Base-by-base conservation (phyloP, 2,888 invertebrate species). In the Xanthostigma xanthostigma region DNA sequence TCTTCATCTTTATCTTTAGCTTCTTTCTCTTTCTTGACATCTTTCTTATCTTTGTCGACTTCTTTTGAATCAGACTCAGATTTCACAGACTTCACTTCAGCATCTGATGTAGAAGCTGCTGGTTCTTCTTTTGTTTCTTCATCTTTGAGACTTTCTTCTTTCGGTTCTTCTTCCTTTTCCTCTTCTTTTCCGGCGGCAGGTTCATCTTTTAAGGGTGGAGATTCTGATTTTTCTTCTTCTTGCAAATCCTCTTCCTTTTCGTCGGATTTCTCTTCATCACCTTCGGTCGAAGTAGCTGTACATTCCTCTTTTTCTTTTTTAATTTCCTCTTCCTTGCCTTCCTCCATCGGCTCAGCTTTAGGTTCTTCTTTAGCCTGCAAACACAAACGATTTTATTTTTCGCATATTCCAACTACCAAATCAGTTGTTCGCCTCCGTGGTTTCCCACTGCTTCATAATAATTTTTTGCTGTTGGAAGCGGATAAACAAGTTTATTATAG, bases 1-100 rank as follows among this genome's bases (percentile, higher is more conserved):
- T 81, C 81, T 4, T 65, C 62, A 50, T 68, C 69, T 50, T 74
- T 71, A 50, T 68, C 69, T 50, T 74, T 71, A 47, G 76, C 73
- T 58, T 72, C 62, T 52, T 57, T 57, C 50, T 75, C 64, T 67
- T 72, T 45, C 48, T 69, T 69, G 1, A 70, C 68, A 54, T 70
- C 69, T 1, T 68, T 65, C 46, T 56, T 55, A 33, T 57, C 57
- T 56, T 71, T 70, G 38, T 71, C 72, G 54, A 67, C 68, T 59
- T 70, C 72, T 6, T 49, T 54, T 8, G 70, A 71, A 1, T 52
- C 57, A 13, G 58, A 56, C 37, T 56, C 55, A 10, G 53, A 53
- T 39, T 27, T 34, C 6, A 36, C 38, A 12, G 46, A 12, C 38
- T 48, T 41, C 11, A 42, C 42, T 33, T 14, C 42, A 1, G 42